These are phyloP conservation scores for Gymnogyps californianus DNA, from an alignment of 2,113 vertebrate species.

Conservation along the genomic window DNA sequence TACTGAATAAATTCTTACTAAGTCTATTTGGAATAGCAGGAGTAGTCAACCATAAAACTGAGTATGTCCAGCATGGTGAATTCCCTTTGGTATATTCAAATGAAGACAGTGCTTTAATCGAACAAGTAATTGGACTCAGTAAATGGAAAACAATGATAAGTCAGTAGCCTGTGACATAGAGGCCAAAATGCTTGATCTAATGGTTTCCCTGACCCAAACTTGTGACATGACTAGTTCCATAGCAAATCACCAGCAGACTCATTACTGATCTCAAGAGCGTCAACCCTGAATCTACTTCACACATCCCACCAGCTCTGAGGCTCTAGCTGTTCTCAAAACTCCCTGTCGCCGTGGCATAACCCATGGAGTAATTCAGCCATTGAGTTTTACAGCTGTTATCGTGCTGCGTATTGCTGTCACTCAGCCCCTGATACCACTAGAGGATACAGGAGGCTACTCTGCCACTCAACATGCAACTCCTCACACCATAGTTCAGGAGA, in stretches of 20 bases:
- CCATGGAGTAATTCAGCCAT: background rate
- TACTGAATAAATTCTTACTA: background rate
- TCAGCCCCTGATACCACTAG: too few relatives aligned
- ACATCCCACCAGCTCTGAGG: background rate
- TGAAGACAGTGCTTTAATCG: background rate
- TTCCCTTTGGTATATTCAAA: background rate
- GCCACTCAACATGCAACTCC: background rate
- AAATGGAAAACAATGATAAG: background rate
- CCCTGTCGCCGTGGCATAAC: background rate
- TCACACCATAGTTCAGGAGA: background rate
- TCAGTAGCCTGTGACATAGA: background rate
- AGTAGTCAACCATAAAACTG: background rate
- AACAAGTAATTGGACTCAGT: background rate
- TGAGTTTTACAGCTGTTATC: background rate
- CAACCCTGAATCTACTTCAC: background rate
- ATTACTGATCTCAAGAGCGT: background rate
- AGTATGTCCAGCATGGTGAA: background rate
- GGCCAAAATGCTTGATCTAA: background rate
- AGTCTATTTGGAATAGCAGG: background rate
- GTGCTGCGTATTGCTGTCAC: background rate
- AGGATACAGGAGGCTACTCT: background rate
- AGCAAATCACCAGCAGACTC: background rate
- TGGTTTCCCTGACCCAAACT: background rate
- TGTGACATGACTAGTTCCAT: background rate
- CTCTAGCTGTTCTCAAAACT: background rate